Evolutionary conservation across 2,797 vertebrate species (phyloP), one percentile per base, ranked within the genome.

Genomic region (Cossypha polioptera): DNA sequence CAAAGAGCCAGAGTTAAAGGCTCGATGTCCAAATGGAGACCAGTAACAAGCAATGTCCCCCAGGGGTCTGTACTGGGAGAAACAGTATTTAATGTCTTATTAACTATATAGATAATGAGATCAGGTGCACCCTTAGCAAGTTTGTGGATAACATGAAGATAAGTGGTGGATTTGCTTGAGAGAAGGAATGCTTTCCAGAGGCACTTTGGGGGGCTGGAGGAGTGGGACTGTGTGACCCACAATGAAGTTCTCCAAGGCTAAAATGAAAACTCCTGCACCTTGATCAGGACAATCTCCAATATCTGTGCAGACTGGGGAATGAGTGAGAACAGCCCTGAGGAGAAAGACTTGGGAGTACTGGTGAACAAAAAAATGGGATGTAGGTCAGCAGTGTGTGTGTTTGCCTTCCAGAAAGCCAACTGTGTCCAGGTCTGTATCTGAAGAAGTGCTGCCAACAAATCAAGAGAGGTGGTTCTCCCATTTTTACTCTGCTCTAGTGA

Each of bases 361-460:
- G 26, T 29, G 17, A 8, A 54, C 2, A 2, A 82, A 67, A 67
- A 86, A 72, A 24, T 5, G 20, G 13, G 29, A 15, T 26, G 18
- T 28, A 16, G 62, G 11, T 25, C 36, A 36, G 36, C 36, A 36
- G 36, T 5, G 2, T 2, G 0, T 45, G 22, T 8, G 6, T 15
- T 71, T 57, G 4, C 11, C 35, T 61, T 35, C 24, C 26, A 65
- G 61, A 61, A 81, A 88, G 4, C 10, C 3, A 21, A 3, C 3
- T 3, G 0, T 26, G 19, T 43, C 31, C 18, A 29, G 28, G 9
- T 19, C 26, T 93, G 31, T 38, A 35, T 38, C 7, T 28, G 62
- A 75, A 69, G 22, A 67, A 63, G 3, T 2, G 2, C 8, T 10
- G 0, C 11, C 20, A 55, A 11, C 4, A 42, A 16, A 5, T 16